A percentile compares a stretch with the other conserved stretches of the same genome.
These are phyloP conservation scores for Anadara kagoshimensis DNA, from an alignment of 1,140 invertebrate genomes.

Conservation along the genomic window DNA sequence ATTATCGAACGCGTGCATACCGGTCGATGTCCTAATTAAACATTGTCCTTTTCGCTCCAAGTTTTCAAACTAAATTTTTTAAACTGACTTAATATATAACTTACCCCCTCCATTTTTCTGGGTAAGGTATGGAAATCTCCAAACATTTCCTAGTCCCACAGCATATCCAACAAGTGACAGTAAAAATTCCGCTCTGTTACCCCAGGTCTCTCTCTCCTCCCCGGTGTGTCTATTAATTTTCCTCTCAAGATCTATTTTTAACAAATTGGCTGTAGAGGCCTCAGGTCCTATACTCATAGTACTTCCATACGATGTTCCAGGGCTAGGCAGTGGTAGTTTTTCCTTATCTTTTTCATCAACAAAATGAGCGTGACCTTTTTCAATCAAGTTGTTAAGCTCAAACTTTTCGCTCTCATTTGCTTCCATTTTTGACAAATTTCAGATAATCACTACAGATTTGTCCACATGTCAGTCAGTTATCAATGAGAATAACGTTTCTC, in stretches of 20 bases:
- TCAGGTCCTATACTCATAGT: constrained; percentile 50
- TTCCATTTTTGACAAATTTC: too few species aligned
- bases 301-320: constrained; percentile 41
- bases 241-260: constrained; percentile 58
- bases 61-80: too few species aligned
- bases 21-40: too few species aligned
- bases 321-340: constrained; percentile 27
- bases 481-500: too few species aligned
- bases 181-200: constrained; percentile 71
- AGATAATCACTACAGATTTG: too few species aligned
- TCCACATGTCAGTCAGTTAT: too few species aligned
- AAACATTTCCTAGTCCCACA: constrained; percentile 87
- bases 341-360: too few species aligned
- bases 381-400: too few species aligned
- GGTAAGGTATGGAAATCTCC: constrained; percentile 95
- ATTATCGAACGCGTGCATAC: too few species aligned
- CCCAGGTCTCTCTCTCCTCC: constrained; percentile 55
- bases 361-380: too few species aligned
- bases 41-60: too few species aligned
- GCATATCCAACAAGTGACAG: constrained; percentile 74
- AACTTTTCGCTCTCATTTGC: too few species aligned
- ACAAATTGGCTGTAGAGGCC: constrained; percentile 56
- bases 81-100: not conserved
- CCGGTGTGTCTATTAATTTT: constrained; percentile 61
- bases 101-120: constrained; percentile 93